phyloP scores from a whole-genome alignment of 1,140 invertebrate genomes.

The Drosophila miranda region DNA sequence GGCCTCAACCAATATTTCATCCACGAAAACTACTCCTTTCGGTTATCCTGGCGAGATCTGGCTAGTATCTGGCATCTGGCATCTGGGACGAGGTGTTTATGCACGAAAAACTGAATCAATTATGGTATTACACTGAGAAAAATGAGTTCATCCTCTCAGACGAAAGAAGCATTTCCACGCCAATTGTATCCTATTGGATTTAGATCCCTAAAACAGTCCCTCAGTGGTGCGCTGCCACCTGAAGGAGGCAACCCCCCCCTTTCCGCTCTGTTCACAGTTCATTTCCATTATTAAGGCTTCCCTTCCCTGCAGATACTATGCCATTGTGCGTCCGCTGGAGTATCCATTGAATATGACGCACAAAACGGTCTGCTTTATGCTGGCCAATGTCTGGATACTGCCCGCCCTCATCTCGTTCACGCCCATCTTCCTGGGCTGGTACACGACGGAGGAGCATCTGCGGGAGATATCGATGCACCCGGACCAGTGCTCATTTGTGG shows the following conservation, averaged over 20 bases:
- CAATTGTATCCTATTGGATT: too few species aligned
- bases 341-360: slow-evolving; percentile 95
- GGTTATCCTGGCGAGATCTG: background rate
- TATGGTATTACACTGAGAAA: slow-evolving; percentile 10
- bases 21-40: slow-evolving; percentile 10
- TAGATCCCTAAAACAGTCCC: too few species aligned
- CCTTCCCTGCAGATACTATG: slow-evolving; percentile 86
- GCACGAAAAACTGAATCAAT: slow-evolving; percentile 26
- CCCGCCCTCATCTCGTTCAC: slow-evolving; percentile 97
- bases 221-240: background rate
- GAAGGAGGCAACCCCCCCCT: slow-evolving; percentile 7
- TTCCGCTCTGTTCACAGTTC: slow-evolving; percentile 18
- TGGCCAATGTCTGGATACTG: slow-evolving; percentile 94
- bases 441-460: slow-evolving; percentile 91
- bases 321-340: slow-evolving; percentile 93
- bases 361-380: slow-evolving; percentile 90
- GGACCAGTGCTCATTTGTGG: slow-evolving; percentile 92
- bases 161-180: too few species aligned
- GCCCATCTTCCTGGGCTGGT: slow-evolving; percentile 97
- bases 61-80: background rate
- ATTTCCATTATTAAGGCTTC: slow-evolving; percentile 41
- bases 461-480: slow-evolving; percentile 87
- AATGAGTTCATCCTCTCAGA: background rate
- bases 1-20: slow-evolving; percentile 26
- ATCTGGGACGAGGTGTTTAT: background rate